phyloP scores from a whole-genome alignment of 2,888 invertebrate species.

The Lutraria lutraria region DNA sequence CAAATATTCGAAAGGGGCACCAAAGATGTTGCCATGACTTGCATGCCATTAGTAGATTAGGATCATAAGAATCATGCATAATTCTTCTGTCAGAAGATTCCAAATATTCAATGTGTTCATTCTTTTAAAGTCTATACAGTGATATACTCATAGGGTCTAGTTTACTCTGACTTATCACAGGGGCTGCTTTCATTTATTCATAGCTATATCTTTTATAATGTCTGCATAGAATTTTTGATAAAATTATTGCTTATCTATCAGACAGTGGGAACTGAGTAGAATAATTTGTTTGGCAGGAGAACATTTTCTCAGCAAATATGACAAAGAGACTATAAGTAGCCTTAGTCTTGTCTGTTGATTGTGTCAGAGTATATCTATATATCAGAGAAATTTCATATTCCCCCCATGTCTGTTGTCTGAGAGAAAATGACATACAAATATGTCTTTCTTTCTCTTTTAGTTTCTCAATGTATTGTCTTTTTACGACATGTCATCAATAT shows the following conservation, averaged over 20 bases:
- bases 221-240: conserved; percentile 49
- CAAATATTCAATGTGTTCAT: no score
- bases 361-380: neutral
- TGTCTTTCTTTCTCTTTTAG: neutral
- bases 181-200: neutral
- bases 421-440: conserved; percentile 16
- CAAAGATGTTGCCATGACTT: no score
- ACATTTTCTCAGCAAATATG: conserved; percentile 39
- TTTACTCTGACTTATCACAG: neutral
- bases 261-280: conserved; percentile 42
- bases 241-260: conserved; percentile 41
- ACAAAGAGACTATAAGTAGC: conserved; percentile 22
- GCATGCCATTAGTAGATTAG: no score
- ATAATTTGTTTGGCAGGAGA: conserved; percentile 46
- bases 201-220: neutral
- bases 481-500: conserved; percentile 14
- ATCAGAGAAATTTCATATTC: conserved; percentile 22
- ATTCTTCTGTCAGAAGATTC: no score
- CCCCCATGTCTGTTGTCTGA: neutral
- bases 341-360: conserved; percentile 13
- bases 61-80: no score
- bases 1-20: no score
- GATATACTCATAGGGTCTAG: no score
- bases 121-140: no score
- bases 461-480: conserved; percentile 20